phyloP scores from a whole-genome alignment of 2,113 vertebrate species.

The Tragelaphus buxtoni region DNA sequence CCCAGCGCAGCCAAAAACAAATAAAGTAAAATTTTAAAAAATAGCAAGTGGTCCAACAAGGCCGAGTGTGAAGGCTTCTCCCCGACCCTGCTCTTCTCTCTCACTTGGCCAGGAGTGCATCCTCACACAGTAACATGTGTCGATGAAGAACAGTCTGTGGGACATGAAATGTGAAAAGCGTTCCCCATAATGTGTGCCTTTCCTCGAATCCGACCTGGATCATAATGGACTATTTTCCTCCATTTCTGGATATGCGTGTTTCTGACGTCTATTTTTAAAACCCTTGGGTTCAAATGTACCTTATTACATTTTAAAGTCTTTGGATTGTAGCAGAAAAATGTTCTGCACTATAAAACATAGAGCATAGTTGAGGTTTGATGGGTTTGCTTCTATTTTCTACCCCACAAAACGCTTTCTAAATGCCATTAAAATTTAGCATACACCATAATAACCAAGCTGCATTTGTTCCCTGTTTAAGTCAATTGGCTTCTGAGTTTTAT shows the following conservation, averaged over 20 bases:
- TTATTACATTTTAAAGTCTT: constrained; percentile 82
- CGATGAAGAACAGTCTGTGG: background rate
- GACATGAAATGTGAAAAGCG: background rate
- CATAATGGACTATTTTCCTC: constrained; percentile 56
- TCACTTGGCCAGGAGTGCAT: background rate
- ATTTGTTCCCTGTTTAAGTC: constrained; percentile 78
- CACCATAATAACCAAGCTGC: constrained; percentile 77
- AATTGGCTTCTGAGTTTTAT: constrained; percentile 80
- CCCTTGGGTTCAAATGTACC: constrained; percentile 73
- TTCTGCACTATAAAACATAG: constrained; percentile 83
- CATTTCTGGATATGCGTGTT: background rate
- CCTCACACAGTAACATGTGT: background rate
- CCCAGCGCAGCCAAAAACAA: background rate
- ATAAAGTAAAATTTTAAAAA: background rate
- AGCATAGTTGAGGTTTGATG: constrained; percentile 80
- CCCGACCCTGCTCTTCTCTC: background rate
- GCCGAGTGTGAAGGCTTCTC: background rate
- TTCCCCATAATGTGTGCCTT: constrained; percentile 47
- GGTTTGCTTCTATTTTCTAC: constrained; percentile 81
- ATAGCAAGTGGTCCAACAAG: background rate
- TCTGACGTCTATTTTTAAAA: constrained; percentile 72
- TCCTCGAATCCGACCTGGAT: constrained; percentile 50
- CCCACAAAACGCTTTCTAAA: constrained; percentile 83
- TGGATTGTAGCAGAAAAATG: constrained; percentile 79
- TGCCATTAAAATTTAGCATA: constrained; percentile 85